Percentiles rank a stretch among this genome's conserved stretches.
Conservation (phyloP, 2,797 vertebrate species). For the Alosa sapidissima region DNA sequence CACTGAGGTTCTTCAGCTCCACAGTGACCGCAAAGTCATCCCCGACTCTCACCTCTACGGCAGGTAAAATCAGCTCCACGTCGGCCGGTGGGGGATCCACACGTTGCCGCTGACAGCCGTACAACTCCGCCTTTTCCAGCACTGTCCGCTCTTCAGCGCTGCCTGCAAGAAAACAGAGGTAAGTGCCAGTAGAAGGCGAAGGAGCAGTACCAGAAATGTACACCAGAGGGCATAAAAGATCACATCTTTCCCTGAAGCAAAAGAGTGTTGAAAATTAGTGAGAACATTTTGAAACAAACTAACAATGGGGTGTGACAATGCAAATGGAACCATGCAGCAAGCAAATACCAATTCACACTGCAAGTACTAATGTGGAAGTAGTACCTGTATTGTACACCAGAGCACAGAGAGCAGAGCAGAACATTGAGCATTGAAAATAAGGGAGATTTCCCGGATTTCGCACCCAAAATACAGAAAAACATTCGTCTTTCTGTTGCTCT, state of each 20-base stretch:
- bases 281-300: not conserved
- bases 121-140: constrained; percentile 87
- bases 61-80: constrained; percentile 80
- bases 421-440: too few species aligned
- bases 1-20: constrained; percentile 81
- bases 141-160: constrained; percentile 85
- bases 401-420: not conserved
- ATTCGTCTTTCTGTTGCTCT: too few species aligned
- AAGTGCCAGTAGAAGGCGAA: not conserved
- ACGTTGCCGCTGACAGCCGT: constrained; percentile 76
- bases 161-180: constrained; percentile 63
- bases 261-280: not conserved
- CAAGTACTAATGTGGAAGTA: not conserved
- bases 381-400: not conserved
- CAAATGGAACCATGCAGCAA: not conserved
- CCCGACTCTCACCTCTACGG: constrained; percentile 78
- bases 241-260: not conserved
- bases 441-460: too few species aligned
- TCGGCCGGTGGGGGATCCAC: constrained; percentile 58
- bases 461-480: too few species aligned
- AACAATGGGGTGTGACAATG: not conserved
- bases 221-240: not conserved
- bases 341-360: not conserved
- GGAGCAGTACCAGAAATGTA: not conserved
- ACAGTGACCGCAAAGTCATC: constrained; percentile 81